Conservation (phyloP, 2,113 vertebrate species). For the Potamarius usumacintae region DNA sequence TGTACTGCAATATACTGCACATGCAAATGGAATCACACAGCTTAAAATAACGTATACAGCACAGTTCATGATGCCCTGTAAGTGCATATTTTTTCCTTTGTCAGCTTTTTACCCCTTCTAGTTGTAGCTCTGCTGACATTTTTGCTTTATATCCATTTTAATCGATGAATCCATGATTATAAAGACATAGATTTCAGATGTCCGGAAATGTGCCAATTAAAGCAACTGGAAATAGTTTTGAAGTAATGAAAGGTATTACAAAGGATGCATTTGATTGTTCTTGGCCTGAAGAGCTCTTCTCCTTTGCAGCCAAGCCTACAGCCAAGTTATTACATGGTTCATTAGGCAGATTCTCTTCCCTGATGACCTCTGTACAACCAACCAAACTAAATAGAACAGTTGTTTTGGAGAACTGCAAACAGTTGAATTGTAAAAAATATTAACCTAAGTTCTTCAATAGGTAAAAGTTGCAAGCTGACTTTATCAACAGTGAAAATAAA, state of each 20-base stretch:
- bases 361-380: slow-evolving; percentile 28
- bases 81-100: neutral
- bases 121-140: neutral
- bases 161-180: neutral
- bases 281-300: slow-evolving; percentile 22
- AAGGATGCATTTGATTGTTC: neutral
- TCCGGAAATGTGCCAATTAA: neutral
- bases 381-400: neutral
- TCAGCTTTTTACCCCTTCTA: neutral
- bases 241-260: neutral
- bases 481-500: neutral
- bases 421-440: neutral
- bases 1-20: neutral
- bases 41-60: neutral
- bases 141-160: neutral
- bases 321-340: slow-evolving; percentile 47
- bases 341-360: slow-evolving; percentile 45
- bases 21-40: neutral
- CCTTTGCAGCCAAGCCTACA: slow-evolving; percentile 1
- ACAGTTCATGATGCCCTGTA: neutral
- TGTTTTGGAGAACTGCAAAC: slow-evolving; percentile 14
- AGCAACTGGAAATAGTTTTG: neutral
- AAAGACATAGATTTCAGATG: neutral
- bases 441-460: neutral
- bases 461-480: neutral